Base-by-base conservation (phyloP, 1,140 invertebrate species). In the Macrobrachium rosenbergii region DNA sequence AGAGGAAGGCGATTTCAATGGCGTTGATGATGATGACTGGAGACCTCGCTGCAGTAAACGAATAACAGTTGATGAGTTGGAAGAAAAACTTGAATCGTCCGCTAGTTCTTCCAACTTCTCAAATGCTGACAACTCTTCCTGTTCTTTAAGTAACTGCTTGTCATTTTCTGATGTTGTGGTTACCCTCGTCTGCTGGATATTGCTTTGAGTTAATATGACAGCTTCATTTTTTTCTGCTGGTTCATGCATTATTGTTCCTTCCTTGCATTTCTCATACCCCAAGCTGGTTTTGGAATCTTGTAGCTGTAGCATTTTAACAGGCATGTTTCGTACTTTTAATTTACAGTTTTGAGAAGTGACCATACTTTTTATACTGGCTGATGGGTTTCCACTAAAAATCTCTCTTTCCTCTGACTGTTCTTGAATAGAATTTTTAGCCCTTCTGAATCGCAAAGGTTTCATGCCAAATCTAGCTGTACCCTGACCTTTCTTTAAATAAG, bases 81-180 rank as follows among this genome's bases (percentile, higher is more conserved):
- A 94, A 91, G 93, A 94, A 89, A 96, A 96, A 91, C 95, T 95
- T 75, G 94, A 94, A 91, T 95, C 93, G 60, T 93, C 93, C 2
- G 94, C 94, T 91, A 94, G 94, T 90, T 95, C 93, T 91, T 96
- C 95, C 81, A 96, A 91, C 2, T 94, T 90, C 91, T 96, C 95
- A 93, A 96, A 96, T 90, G 95, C 93, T 84, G 93, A 93, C 89
- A 95, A 92, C 90, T 95, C 94, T 23, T 94, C 94, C 11, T 59
- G 37, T 28, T 88, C 64, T 85, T 83, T 87, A 28, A 64, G 37
- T 73, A 67, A 23, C 7, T 84, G 28, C 62, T 81, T 63, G 28
- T 78, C 62, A 83, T 77, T 21, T 77, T 90, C 80, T 62, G 28
- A 43, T 23, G 23, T 37, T 5, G 62, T n/a, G 17, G 63, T 37